Conservation (phyloP, 23 tunicate species). For the Corella eumyota region DNA sequence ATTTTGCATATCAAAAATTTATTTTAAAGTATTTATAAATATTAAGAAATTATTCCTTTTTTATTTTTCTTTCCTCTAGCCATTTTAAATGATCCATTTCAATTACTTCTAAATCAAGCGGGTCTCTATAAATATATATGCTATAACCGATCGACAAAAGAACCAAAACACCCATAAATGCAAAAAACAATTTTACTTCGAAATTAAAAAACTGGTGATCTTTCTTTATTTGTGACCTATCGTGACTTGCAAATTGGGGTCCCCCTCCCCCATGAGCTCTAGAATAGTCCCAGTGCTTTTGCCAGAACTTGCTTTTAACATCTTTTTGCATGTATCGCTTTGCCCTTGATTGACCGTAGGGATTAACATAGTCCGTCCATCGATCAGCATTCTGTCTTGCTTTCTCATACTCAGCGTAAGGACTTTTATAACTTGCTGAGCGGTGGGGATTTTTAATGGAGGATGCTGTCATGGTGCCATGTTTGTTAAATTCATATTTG, state of each 20-base stretch:
- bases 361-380: constrained; percentile 39
- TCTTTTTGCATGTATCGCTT: constrained; percentile 13
- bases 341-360: constrained; percentile 23
- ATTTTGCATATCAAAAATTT: too few relatives aligned
- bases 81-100: too few relatives aligned
- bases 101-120: too few relatives aligned
- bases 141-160: too few relatives aligned
- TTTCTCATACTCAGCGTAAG: constrained; percentile 19
- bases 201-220: too few relatives aligned
- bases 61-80: too few relatives aligned
- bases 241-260: constrained; percentile 31
- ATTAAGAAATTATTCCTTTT: too few relatives aligned
- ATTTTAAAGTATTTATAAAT: too few relatives aligned
- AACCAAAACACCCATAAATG: too few relatives aligned
- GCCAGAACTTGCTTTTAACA: constrained; percentile 18
- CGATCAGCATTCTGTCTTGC: constrained; percentile 9
- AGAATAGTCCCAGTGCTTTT: constrained; percentile 19
- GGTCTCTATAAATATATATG: too few relatives aligned
- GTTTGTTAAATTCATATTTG: neutral
- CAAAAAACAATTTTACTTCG: too few relatives aligned
- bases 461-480: neutral
- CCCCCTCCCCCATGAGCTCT: constrained; percentile 47
- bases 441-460: constrained; percentile 9
- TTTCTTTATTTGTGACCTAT: too few relatives aligned
- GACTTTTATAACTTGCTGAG: constrained; percentile 24